Evolutionary conservation across 2,797 vertebrate species (phyloP).

Genomic region (Falco berigora): DNA sequence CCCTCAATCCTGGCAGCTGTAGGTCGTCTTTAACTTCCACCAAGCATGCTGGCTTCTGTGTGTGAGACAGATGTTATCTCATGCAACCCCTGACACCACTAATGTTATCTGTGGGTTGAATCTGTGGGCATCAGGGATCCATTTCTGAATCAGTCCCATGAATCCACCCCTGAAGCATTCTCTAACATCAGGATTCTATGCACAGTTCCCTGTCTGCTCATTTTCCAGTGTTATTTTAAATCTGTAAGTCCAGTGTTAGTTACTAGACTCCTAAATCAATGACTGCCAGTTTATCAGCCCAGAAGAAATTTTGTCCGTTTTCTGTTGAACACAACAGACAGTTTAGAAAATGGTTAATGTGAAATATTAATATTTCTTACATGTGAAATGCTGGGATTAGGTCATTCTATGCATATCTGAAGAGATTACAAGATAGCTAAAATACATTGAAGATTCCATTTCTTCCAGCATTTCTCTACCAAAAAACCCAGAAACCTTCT

Average conservation of each 20-base stretch:
- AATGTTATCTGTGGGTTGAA: background rate
- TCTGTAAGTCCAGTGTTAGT: background rate
- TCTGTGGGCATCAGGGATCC: background rate
- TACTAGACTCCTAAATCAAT: background rate
- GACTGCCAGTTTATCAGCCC: background rate
- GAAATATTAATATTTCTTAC: background rate
- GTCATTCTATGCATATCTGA: background rate
- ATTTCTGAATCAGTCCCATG: background rate
- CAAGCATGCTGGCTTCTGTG: background rate
- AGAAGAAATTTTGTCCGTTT: background rate
- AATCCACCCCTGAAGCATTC: background rate
- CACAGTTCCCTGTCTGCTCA: background rate
- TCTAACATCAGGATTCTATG: background rate
- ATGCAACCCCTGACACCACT: background rate
- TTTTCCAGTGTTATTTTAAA: background rate
- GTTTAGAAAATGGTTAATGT: background rate
- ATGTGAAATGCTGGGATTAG: background rate
- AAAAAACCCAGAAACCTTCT: background rate
- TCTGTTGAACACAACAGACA: background rate
- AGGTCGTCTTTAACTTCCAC: background rate
- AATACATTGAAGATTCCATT: background rate
- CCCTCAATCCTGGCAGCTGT: rapidly evolving
- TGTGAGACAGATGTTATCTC: background rate
- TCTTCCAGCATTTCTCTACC: background rate
- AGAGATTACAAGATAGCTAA: background rate